Base-by-base conservation (phyloP, 2,113 vertebrate genomes). In the Dipodomys stephensi region DNA sequence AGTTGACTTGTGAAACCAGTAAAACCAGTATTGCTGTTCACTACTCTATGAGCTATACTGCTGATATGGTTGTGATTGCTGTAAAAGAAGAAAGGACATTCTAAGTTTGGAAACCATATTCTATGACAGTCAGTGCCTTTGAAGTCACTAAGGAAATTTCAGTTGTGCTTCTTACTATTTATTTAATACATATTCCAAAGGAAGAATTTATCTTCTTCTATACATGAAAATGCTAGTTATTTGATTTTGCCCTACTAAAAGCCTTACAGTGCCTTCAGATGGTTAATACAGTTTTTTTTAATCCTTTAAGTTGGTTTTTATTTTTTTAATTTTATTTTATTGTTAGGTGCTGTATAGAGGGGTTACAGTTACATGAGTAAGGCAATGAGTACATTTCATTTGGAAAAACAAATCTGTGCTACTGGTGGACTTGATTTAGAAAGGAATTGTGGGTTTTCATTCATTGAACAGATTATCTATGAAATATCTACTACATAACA, bases 181-280 rank as follows among this genome's bases (percentile, higher is more conserved):
- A 28, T 65, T 88, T 80, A 57, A 83, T 64, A 64, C 64, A 2
- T 62, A 81, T 73, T 22, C 23, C 62, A 71, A 90, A 20, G 35
- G 15, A 2, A 60, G 76, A 76, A 11, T 82, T 90, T 79, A 77
- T 87, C 20, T 4, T 44, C 8, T 73, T 32, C 60, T 90, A 6
- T 30, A 64, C 57, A 28, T 92, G 44, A 87, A 90, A 92, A 88
- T 84, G 88, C 53, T 93, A n/a, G 15, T 86, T 92, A 30, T 72
- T 80, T 35, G 39, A 39, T 39, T 39, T 39, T 39, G 39, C 39
- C 3, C 12, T 80, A 62, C 49, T 46, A n/a, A 67, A 76, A 83
- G 19, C 22, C 18, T 68, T 83, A n/a, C 22, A 83, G 72, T 78
- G 9, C 13, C 12, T 62, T 92, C 46, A 84, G 53, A 27, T 16